A percentile compares a stretch with the other conserved stretches of the same genome.
Conservation (phyloP, 2,888 invertebrate genomes). For the Celastrina argiolus region DNA sequence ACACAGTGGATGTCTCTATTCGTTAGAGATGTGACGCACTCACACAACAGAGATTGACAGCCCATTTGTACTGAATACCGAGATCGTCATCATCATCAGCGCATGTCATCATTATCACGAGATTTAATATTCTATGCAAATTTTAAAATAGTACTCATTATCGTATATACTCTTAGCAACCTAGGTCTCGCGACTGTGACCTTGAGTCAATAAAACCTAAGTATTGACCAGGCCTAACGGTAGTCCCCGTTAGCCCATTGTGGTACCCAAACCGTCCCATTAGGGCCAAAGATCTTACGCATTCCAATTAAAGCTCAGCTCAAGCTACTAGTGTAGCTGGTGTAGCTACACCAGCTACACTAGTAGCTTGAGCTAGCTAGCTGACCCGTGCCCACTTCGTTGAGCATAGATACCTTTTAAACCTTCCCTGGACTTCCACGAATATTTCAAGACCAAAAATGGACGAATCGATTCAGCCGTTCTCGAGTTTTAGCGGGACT, state of each 20-base stretch:
- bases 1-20: conserved; percentile 47
- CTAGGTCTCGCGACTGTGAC: neutral
- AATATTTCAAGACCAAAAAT: no score
- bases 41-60: conserved; percentile 29
- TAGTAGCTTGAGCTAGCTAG: no score
- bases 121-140: no score
- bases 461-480: no score
- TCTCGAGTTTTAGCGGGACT: no score
- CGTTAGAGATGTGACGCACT: conserved; percentile 44
- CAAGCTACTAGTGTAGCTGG: neutral
- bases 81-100: neutral
- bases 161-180: neutral
- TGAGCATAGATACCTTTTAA: no score
- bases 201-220: conserved; percentile 7
- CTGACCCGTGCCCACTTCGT: no score
- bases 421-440: no score
- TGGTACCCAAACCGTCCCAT: conserved; percentile 1
- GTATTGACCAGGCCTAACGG: conserved; percentile 11
- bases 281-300: conserved; percentile 5
- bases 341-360: no score
- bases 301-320: conserved; percentile 1
- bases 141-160: no score
- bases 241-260: conserved; percentile 10
- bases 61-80: conserved; percentile 25
- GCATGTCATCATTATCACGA: neutral